phyloP scores from a whole-genome alignment of 2,113 vertebrate species.

The Semnopithecus entellus region DNA sequence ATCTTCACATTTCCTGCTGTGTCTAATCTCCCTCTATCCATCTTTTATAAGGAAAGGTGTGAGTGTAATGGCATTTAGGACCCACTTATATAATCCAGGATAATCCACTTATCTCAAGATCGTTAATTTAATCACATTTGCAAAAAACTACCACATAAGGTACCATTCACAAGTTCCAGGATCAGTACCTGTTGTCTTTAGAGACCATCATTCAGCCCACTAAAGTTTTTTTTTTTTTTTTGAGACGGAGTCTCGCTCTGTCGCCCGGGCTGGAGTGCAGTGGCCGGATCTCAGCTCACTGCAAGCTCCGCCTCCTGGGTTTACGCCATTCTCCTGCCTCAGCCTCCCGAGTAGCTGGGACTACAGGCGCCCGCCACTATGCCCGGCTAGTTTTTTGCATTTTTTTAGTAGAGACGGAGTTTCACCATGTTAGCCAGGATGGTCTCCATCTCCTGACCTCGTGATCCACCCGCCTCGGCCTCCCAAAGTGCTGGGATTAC shows the following conservation, averaged over 20 bases:
- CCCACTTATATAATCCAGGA: background rate
- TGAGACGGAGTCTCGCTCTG: rapidly evolving
- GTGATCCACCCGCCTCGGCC: no score
- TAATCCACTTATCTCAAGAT: background rate
- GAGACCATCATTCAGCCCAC: background rate
- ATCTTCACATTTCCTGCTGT: background rate
- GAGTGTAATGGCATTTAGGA: background rate
- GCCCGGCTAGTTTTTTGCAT: no score
- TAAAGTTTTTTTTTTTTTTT: background rate
- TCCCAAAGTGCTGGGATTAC: no score
- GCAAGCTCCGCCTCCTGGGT: no score
- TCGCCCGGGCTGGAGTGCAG: no score
- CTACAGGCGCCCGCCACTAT: no score
- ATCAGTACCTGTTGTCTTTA: background rate
- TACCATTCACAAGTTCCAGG: background rate
- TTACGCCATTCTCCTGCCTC: no score
- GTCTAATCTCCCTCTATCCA: background rate
- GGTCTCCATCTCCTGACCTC: no score
- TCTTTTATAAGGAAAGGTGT: background rate
- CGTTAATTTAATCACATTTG: background rate
- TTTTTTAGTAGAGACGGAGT: no score
- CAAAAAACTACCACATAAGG: background rate
- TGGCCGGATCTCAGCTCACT: no score
- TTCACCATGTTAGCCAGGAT: no score
- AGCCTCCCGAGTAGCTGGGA: no score